phyloP scores from a whole-genome alignment of 1,140 invertebrate genomes.

The Polyergus mexicanus region DNA sequence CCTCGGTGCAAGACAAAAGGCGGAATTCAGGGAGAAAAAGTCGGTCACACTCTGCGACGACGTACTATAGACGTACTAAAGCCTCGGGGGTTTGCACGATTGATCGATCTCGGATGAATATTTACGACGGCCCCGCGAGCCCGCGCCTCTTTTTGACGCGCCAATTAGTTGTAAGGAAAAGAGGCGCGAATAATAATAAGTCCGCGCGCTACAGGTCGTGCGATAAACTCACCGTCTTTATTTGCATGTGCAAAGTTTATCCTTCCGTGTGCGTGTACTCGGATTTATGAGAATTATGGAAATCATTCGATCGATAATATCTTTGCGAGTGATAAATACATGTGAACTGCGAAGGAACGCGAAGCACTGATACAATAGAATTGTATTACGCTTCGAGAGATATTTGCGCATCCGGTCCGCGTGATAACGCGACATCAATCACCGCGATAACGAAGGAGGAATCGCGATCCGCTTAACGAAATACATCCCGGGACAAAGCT shows the following conservation, averaged over 20 bases:
- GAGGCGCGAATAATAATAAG: conserved; percentile 60
- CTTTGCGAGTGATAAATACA: conserved; percentile 16
- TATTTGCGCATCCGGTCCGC: conserved; percentile 50
- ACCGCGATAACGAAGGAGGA: conserved; percentile 43
- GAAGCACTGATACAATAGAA: conserved; percentile 5
- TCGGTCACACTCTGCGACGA: conserved; percentile 54
- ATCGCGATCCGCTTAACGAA: conserved; percentile 26
- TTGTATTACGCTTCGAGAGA: conserved; percentile 24
- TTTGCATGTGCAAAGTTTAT: conserved; percentile 57
- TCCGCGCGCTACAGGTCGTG: conserved; percentile 20
- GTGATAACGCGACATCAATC: conserved; percentile 57
- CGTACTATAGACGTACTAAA: conserved; percentile 36
- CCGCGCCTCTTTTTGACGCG: conserved; percentile 33
- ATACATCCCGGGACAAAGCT: conserved; percentile 44
- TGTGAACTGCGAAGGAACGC: conserved; percentile 12
- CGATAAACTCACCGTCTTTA: conserved; percentile 27
- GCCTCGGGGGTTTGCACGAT: conserved; percentile 13
- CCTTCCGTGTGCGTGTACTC: conserved; percentile 19
- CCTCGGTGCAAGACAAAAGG: conserved; percentile 51
- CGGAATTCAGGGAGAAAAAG: conserved; percentile 57
- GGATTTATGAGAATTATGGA: conserved; percentile 53
- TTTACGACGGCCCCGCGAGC: conserved; percentile 47
- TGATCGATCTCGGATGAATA: conserved; percentile 66
- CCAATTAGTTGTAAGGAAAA: conserved; percentile 52
- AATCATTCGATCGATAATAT: conserved; percentile 48